These are phyloP conservation scores for Galerucella calmariensis DNA, from an alignment of 2,888 invertebrate species.

Conservation along the genomic window DNA sequence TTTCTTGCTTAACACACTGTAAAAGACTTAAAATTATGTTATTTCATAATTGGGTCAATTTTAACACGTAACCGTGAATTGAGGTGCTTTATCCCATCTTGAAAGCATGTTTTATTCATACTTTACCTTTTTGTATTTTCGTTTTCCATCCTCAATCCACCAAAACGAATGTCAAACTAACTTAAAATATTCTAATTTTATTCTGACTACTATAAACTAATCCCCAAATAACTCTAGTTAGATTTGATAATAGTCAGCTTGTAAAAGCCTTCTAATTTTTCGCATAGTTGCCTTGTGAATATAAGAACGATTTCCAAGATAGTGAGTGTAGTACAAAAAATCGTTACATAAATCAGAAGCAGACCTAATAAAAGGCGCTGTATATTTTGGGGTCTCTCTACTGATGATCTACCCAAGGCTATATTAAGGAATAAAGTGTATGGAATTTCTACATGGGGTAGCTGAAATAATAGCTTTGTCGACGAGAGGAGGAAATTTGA, in stretches of 20 bases:
- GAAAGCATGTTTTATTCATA: conserved; percentile 27
- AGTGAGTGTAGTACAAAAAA: conserved; percentile 47
- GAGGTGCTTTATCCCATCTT: conserved; percentile 6
- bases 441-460: conserved; percentile 8
- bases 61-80: conserved; percentile 21
- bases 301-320: conserved; percentile 8
- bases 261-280: conserved; percentile 44
- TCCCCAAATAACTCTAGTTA: conserved; percentile 38
- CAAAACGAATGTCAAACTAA: conserved; percentile 30
- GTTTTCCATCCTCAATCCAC: conserved; percentile 33
- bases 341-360: conserved; percentile 47
- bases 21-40: not conserved
- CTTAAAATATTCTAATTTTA: conserved; percentile 40
- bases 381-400: conserved; percentile 22
- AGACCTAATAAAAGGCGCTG: conserved; percentile 41
- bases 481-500: not conserved
- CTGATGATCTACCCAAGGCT: conserved; percentile 6
- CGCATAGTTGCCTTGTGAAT: conserved; percentile 25
- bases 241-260: conserved; percentile 33
- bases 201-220: conserved; percentile 32
- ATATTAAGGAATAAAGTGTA: conserved; percentile 12
- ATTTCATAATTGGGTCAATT: conserved; percentile 19
- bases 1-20: too few relatives aligned
- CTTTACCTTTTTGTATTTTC: conserved; percentile 26
- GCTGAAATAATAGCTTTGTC: conserved; percentile 1